Evolutionary conservation across 2,797 vertebrate species (phyloP), one percentile per base, ranked within the genome.

Genomic region (Vipera ursinii): DNA sequence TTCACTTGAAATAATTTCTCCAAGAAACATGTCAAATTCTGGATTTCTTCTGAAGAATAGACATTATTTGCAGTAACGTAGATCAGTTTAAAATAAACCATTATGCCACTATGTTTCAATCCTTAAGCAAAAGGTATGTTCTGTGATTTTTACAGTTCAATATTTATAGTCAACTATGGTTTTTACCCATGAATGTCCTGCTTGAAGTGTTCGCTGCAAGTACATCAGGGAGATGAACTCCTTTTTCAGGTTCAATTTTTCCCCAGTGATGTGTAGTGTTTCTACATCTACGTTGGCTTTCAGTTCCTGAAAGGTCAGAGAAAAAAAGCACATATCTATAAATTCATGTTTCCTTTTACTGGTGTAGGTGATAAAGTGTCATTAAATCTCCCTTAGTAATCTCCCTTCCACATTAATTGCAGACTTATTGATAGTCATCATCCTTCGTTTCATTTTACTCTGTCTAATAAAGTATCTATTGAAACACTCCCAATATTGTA

Each of bases 131-230:
- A 59, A 59, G 15, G 4, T 59, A 59, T 59, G 57, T 59, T 14
- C 2, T 89, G 89, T 90, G 4, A 93, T 6, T 15, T 6, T 59
- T 22, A 89, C 24, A 26, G 2, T 2, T 89, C 7, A 3, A 92
- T 91, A 28, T 63, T 14, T 90, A 82, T 93, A n/a, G 90, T 44
- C 38, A 90, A 63, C 86, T 3, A 60, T 38, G 85, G 90, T 1
- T 32, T 51, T 88, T 88, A 97, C 97, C 97, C 97, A 92, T 91
- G 0, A 0, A 0, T 90, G 90, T 94, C 87, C 44, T 94, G 17
- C 90, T 91, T 55, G 94, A 88, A 86, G 86, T 90, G 61, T 94
- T 78, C 32, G 32, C 32, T 32, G 32, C 32, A 32, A 32, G 32
- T 32, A 32, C 32, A 32, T 91, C 91, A 38, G 44, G 2, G 86